A percentile compares a stretch with the other conserved stretches of the same genome.
Conservation (phyloP, 2,797 vertebrate genomes). For the Molothrus aeneus region DNA sequence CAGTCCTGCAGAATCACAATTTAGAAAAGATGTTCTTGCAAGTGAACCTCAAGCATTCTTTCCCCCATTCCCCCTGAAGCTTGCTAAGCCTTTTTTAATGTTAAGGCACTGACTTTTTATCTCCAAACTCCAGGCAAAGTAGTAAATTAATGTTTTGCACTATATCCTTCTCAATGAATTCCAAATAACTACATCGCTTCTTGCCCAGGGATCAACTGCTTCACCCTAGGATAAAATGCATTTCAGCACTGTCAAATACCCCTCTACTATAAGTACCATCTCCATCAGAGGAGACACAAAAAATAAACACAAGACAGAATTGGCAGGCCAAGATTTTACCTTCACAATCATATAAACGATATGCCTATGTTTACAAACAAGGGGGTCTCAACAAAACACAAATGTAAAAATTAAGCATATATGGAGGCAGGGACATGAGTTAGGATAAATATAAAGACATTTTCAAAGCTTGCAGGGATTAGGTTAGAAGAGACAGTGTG, state of each 20-base stretch:
- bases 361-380: not conserved
- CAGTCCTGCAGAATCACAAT: not conserved
- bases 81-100: not conserved
- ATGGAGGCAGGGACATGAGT: accelerated
- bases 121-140: not conserved
- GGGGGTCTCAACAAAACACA: not conserved
- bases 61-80: not conserved
- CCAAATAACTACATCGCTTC: not conserved
- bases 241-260: not conserved
- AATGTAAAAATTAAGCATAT: not conserved
- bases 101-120: not conserved
- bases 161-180: not conserved
- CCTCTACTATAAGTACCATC: not conserved
- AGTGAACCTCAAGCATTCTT: not conserved
- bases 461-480: not conserved
- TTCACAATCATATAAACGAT: not conserved
- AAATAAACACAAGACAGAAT: not conserved
- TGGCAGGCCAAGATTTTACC: not conserved
- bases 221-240: not conserved
- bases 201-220: not conserved
- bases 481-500: not conserved
- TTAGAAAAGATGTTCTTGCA: not conserved
- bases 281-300: accelerated
- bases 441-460: not conserved
- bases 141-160: not conserved